Percentiles rank a stretch among this genome's conserved stretches.
Conservation (phyloP, 2,113 vertebrate species). For the Cyanoderma ruficeps region DNA sequence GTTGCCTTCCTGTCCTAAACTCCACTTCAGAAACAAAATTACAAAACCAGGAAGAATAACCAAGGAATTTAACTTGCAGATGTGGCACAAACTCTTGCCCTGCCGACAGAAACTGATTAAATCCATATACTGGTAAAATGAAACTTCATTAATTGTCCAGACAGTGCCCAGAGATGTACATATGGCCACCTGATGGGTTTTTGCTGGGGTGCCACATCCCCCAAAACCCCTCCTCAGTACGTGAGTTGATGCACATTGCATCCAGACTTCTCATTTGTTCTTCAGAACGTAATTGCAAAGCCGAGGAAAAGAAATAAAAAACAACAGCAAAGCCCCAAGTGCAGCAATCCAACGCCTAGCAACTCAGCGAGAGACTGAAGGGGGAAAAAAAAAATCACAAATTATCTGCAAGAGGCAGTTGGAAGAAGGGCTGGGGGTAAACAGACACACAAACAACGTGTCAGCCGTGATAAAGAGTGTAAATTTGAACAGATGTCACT, state of each 20-base stretch:
- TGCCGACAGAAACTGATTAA: neutral
- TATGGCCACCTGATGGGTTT: too few relatives aligned
- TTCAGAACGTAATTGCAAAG: constrained; percentile 39
- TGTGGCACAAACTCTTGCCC: neutral
- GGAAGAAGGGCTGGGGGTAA: constrained; percentile 73
- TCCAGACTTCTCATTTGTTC: constrained; percentile 24
- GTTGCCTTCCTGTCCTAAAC: neutral
- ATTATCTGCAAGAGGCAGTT: constrained; percentile 73
- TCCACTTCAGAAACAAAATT: neutral
- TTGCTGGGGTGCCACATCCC: neutral
- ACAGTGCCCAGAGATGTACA: neutral
- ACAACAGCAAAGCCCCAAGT: constrained; percentile 39
- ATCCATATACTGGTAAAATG: neutral
- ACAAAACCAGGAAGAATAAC: neutral
- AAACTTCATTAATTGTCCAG: neutral
- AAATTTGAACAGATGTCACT: constrained; percentile 83
- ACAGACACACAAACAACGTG: constrained; percentile 76
- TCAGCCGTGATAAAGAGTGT: constrained; percentile 76
- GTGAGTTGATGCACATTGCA: neutral
- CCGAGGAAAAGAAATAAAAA: constrained; percentile 41
- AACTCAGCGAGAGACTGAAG: constrained; percentile 53
- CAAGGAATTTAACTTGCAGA: neutral
- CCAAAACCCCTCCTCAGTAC: neutral
- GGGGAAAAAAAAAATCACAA: constrained; percentile 55
- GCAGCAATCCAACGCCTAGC: constrained; percentile 58